Conservation (phyloP, 1,140 invertebrate species). For the Bombus terrestris region DNA sequence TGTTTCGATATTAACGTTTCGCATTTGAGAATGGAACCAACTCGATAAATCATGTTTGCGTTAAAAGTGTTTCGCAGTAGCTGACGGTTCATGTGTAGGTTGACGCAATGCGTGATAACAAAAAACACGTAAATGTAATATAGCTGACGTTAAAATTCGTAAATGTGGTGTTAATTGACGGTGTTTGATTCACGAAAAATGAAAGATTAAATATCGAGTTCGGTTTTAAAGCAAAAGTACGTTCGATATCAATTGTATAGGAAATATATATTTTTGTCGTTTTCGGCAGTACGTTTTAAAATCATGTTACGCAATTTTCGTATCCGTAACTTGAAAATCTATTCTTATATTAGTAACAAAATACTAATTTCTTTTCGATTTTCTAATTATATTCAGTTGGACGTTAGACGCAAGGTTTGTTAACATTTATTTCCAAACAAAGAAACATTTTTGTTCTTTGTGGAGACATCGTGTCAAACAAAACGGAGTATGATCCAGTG, state of each 20-base stretch:
- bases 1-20: not conserved
- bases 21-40: not conserved
- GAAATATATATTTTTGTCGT: not conserved
- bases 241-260: too few species aligned
- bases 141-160: not conserved
- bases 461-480: not conserved
- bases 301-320: not conserved
- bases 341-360: not conserved
- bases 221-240: not conserved
- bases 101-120: not conserved
- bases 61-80: not conserved
- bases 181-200: not conserved
- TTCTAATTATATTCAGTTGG: not conserved
- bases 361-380: not conserved
- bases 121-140: not conserved
- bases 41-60: not conserved
- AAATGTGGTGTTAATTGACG: not conserved
- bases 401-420: not conserved
- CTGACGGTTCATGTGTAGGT: not conserved
- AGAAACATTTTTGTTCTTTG: not conserved
- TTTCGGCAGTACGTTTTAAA: not conserved
- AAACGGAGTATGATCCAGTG: not conserved
- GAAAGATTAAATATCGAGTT: slow-evolving; percentile 1
- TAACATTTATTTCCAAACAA: not conserved
- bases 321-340: not conserved